Percentiles rank a stretch among this genome's conserved stretches.
Conservation (phyloP, 1,140 invertebrate species). For the Solenopsis invicta region DNA sequence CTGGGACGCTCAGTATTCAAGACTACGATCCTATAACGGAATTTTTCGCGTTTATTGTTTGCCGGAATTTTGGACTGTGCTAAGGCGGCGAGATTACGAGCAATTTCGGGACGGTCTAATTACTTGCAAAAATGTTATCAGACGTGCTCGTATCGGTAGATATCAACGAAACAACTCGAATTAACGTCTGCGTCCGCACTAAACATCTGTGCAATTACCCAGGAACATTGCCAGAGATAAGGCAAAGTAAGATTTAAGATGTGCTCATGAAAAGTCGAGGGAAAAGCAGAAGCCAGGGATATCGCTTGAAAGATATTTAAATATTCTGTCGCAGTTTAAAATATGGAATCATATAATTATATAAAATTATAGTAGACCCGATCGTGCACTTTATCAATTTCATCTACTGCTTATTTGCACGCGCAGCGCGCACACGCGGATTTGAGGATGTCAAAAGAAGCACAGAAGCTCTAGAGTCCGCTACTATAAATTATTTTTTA, state of each 20-base stretch:
- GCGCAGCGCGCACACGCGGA: not conserved
- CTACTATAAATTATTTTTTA: constrained; percentile 60
- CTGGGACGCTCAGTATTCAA: not conserved
- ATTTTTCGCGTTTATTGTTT: constrained; percentile 36
- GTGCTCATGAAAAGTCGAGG: not conserved
- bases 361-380: not conserved
- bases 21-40: not conserved
- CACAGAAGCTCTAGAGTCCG: constrained; percentile 19
- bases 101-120: constrained; percentile 29
- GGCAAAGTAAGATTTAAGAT: constrained; percentile 9
- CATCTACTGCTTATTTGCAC: not conserved
- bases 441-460: constrained; percentile 28
- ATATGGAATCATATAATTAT: not conserved
- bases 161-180: constrained; percentile 37
- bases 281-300: not conserved
- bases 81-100: not conserved
- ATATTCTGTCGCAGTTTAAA: not conserved
- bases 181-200: constrained; percentile 16
- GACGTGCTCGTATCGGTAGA: not conserved
- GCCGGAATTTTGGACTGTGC: not conserved
- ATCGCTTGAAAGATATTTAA: constrained; percentile 2
- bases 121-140: constrained; percentile 46
- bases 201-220: constrained; percentile 7
- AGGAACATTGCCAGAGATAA: constrained; percentile 27
- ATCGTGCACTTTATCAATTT: not conserved